A percentile compares a stretch with the other conserved stretches of the same genome.
Conservation (phyloP, 37 sponge, comb jelly and placozoan species). For the Hormiphora californensis region DNA sequence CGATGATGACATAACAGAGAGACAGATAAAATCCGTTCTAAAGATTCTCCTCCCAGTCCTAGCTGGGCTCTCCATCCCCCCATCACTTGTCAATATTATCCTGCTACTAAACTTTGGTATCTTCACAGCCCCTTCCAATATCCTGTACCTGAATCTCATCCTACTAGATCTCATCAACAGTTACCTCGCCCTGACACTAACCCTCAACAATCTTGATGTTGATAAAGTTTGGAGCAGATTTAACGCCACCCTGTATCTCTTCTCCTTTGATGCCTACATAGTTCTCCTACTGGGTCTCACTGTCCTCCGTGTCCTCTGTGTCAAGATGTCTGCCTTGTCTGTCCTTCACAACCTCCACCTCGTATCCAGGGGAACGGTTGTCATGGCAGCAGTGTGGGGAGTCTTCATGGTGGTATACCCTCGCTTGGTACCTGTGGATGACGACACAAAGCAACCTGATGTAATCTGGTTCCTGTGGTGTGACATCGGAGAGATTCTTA, state of each 20-base stretch:
- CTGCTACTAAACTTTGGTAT: constrained; percentile 8
- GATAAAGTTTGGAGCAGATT: background rate
- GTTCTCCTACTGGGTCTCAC: constrained; percentile 22
- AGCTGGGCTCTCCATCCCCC: background rate
- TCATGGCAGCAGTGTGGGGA: background rate
- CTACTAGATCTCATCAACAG: background rate
- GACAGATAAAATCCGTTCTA: background rate
- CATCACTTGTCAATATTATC: background rate
- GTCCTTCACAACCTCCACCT: background rate
- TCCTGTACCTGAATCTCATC: constrained; percentile 28
- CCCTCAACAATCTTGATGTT: background rate
- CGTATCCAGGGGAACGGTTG: background rate
- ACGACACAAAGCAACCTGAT: too few species aligned
- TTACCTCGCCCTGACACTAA: background rate
- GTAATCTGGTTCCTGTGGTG: too few species aligned
- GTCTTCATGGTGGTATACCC: background rate
- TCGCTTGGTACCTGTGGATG: background rate
- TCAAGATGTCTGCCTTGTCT: background rate
- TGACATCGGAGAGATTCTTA: background rate
- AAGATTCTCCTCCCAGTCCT: background rate
- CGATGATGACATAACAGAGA: too few species aligned
- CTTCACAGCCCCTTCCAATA: background rate
- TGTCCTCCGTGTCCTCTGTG: background rate
- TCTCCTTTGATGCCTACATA: constrained; percentile 15
- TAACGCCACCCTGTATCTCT: background rate